Conservation (phyloP, 2,113 vertebrate species). For the Triplophysa dalaica region DNA sequence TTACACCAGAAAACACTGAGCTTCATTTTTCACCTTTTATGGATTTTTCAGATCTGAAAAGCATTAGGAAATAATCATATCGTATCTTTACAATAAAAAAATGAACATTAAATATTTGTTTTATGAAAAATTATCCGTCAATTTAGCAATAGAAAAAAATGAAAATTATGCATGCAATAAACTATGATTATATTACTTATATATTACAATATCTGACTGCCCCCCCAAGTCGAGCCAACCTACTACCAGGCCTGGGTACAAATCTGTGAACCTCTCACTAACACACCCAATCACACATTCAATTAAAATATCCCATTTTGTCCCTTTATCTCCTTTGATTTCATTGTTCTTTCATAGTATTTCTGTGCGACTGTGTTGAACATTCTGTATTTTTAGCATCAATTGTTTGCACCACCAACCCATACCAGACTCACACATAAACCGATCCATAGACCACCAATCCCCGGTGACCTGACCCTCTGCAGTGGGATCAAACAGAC, state of each 20-base stretch:
- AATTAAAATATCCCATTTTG: conserved; percentile 2
- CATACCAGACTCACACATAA: conserved; percentile 29
- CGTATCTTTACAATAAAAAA: not conserved
- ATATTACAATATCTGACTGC: no score
- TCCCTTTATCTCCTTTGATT: conserved; percentile 47
- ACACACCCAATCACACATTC: conserved; percentile 29
- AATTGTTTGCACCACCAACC: conserved; percentile 24
- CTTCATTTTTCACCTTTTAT: no score
- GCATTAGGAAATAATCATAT: no score
- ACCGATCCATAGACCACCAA: conserved; percentile 29
- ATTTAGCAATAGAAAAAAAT: no score
- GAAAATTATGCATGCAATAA: not conserved
- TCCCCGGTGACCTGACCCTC: conserved; percentile 28
- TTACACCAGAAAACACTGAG: not conserved
- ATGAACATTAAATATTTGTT: no score
- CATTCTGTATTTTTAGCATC: conserved; percentile 31
- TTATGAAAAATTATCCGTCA: no score
- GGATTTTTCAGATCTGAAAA: no score
- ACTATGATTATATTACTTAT: no score
- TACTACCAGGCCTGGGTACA: no score
- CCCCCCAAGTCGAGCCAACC: no score
- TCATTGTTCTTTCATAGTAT: conserved; percentile 45
- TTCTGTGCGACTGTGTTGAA: conserved; percentile 30
- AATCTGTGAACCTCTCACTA: not conserved
- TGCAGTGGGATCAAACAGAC: conserved; percentile 45